These are phyloP conservation scores for Maconellicoccus hirsutus DNA, from an alignment of 1,140 invertebrate species.

Conservation along the genomic window DNA sequence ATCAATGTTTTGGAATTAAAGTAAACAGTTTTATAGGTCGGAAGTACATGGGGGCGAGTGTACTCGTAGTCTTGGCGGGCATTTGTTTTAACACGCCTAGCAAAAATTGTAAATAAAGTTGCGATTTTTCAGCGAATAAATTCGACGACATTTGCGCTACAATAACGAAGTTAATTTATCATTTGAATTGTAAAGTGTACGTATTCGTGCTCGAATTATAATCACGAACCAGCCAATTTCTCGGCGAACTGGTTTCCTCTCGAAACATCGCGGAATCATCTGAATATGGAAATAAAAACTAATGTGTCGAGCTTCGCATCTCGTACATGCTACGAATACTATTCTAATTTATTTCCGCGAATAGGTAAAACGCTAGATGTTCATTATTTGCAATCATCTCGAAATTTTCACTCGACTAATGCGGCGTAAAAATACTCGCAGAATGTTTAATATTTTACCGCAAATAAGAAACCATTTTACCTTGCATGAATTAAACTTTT, in stretches of 20 bases:
- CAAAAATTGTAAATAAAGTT: not conserved
- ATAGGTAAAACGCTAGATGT: no score
- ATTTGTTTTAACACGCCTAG: not conserved
- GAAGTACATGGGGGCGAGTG: not conserved
- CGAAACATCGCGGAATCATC: not conserved
- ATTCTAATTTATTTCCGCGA: no score
- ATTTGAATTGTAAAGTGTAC: not conserved
- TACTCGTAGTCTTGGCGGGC: not conserved
- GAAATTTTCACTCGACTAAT: not conserved
- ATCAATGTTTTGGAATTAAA: slow-evolving; percentile 19
- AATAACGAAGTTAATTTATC: not conserved
- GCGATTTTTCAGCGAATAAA: slow-evolving; percentile 2
- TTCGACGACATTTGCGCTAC: not conserved
- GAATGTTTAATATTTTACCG: no score
- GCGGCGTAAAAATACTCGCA: no score
- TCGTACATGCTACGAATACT: no score
- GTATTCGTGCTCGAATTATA: not conserved
- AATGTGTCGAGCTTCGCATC: not conserved
- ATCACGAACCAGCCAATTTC: not conserved
- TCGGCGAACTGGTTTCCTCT: no score
- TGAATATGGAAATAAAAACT: slow-evolving; percentile 1
- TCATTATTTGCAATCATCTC: no score
- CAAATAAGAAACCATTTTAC: no score
- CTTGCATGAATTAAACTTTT: not conserved
- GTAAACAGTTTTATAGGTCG: slow-evolving; percentile 13